A percentile compares a stretch with the other conserved stretches of the same genome.
Evolutionary conservation across 1,140 invertebrate species (phyloP).

Genomic region (Drosophila watanabei): DNA sequence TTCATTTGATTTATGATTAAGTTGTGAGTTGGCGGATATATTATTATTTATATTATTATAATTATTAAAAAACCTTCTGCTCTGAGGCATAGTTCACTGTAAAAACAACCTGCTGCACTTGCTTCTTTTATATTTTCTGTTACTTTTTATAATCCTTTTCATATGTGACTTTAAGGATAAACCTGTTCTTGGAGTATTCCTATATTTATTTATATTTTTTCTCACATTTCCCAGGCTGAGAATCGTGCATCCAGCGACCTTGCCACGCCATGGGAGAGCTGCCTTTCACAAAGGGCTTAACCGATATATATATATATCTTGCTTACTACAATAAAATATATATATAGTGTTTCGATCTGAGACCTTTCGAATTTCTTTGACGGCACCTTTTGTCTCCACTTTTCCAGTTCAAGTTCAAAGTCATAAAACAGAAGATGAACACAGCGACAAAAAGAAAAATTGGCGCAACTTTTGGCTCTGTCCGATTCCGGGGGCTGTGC

Average conservation of each 20-base stretch:
- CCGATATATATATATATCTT: not conserved
- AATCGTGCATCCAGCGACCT: constrained; percentile 19
- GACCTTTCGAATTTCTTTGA: constrained; percentile 49
- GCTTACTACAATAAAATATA: not conserved
- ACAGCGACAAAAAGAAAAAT: constrained; percentile 36
- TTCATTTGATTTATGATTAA: no score
- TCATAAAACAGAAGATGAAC: constrained; percentile 61
- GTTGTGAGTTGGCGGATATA: not conserved
- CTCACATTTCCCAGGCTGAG: constrained; percentile 9
- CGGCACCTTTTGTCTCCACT: constrained; percentile 9
- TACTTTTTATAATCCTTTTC: not conserved
- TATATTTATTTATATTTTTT: not conserved
- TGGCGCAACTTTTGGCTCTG: constrained; percentile 61
- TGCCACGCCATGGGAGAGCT: constrained; percentile 39
- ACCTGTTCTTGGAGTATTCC: not conserved
- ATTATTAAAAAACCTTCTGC: not conserved
- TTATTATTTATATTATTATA: not conserved
- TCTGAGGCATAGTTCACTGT: not conserved
- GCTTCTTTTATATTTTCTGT: not conserved
- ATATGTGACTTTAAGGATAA: not conserved
- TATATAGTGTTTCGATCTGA: not conserved
- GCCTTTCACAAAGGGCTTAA: constrained; percentile 31
- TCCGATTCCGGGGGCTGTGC: constrained; percentile 32
- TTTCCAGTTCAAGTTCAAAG: constrained; percentile 82
- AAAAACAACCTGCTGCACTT: not conserved